A percentile compares a stretch with the other conserved stretches of the same genome.
Evolutionary conservation across 2,113 vertebrate genomes (phyloP).

Genomic region (Pseudonaja textilis): DNA sequence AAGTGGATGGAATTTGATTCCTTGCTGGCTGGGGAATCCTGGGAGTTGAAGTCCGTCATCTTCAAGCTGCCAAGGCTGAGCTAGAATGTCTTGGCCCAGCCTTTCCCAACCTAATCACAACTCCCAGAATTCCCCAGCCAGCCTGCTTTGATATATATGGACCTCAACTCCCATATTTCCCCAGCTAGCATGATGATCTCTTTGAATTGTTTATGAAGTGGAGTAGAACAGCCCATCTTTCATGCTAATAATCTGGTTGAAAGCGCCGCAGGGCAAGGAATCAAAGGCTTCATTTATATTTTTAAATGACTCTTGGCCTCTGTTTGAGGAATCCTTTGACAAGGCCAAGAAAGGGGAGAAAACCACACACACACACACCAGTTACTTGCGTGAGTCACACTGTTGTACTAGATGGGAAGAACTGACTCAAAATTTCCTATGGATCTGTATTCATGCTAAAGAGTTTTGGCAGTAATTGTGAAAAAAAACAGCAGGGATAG

Average conservation of each 20-base stretch:
- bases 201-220: neutral
- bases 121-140: neutral
- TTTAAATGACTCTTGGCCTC: neutral
- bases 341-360: neutral
- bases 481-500: no score
- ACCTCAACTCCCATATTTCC: neutral
- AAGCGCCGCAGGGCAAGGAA: neutral
- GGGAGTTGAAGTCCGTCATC: neutral
- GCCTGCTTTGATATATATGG: neutral
- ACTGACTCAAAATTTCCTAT: neutral
- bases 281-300: neutral
- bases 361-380: neutral
- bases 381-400: neutral
- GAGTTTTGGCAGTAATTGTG: neutral
- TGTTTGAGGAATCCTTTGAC: neutral
- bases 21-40: neutral
- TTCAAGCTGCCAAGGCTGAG: neutral
- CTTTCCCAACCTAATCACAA: neutral
- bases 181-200: neutral
- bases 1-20: neutral
- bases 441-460: neutral
- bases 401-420: neutral
- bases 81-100: neutral
- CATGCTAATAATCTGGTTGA: neutral
- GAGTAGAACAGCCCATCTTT: neutral